Evolutionary conservation across 2,797 vertebrate genomes (phyloP), one percentile per base, ranked within the genome.

Genomic region (Macroramphosus scolopax): DNA sequence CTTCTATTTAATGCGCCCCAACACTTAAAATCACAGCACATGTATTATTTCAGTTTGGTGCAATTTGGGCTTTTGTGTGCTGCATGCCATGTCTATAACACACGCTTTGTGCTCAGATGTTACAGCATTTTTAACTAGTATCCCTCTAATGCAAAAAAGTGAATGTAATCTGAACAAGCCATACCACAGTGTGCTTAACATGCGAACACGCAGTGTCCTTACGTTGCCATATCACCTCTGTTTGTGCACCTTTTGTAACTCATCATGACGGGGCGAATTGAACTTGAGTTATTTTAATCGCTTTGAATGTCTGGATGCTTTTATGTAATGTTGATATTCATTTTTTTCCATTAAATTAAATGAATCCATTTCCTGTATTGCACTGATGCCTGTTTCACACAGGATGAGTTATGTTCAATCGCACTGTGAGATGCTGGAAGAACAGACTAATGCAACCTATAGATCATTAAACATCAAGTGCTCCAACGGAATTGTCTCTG

Each of bases 151-250:
- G 69, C 75, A 76, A 75, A 81, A 68, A 77, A 17, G 31, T 77
- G 85, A 89, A 88, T 89, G 88, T 88, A 86, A 83, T 68, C 61
- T 51, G 42, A 85, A 75, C 11, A 87, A 90, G 88, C 88, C 90
- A 89, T 89, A 87, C 73, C 76, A 69, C 78, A 53, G 51, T 70
- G 80, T 69, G 67, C 81, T 84, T 79, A 76, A 77, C 59, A 68
- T 75, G 64, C 72, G 36, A 4, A 60, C 71, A 80, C 81, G 51
- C 51, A 59, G 75, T 83, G 81, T 81, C 69, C 67, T 85, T 81
- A 77, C 24, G 46, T 84, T 72, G 72, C 66, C 53, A 66, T 60
- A 56, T 80, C 58, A 57, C 60, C 57, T 71, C 44, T 72, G 29
- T 57, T 17, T 24, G 17, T 31, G 29, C 42, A 12, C 51, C 36